These are phyloP conservation scores for Zoanthus sansibaricus DNA, from an alignment of 92 coral and sea anemone species.

Conservation along the genomic window DNA sequence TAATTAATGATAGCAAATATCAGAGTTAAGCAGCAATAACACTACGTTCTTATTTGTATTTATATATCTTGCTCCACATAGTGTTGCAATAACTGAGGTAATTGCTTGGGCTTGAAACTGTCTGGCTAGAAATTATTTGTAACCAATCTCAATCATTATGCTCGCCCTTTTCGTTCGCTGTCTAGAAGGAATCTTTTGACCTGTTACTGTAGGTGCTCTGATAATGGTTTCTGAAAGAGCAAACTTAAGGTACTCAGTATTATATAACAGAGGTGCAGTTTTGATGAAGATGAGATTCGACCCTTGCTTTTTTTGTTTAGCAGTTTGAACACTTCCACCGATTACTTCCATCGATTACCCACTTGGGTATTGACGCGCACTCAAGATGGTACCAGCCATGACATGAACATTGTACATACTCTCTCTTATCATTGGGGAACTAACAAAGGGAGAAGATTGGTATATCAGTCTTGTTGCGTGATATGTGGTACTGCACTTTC, in stretches of 20 bases:
- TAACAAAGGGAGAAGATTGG: constrained; percentile 24
- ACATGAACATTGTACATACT: not conserved
- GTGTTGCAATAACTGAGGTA: constrained; percentile 1
- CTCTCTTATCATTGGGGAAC: not conserved
- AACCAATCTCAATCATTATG: not conserved
- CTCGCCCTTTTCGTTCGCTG: constrained; percentile 2
- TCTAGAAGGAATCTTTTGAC: not conserved
- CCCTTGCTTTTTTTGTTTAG: too few species aligned
- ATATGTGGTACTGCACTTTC: constrained; percentile 41
- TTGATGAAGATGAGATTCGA: too few species aligned
- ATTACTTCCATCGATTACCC: constrained; percentile 15
- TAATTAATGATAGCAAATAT: constrained; percentile 4
- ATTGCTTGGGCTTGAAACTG: not conserved
- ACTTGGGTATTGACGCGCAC: not conserved
- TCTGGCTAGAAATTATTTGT: too few species aligned
- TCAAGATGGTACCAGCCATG: not conserved
- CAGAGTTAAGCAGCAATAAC: not conserved
- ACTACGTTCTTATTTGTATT: constrained; percentile 2
- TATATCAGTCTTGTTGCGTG: not conserved
- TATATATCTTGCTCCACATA: constrained; percentile 2
- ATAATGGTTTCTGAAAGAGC: not conserved
- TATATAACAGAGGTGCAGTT: too few species aligned
- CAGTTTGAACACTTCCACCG: too few species aligned
- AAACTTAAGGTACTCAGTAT: not conserved
- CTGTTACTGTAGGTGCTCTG: not conserved